Base-by-base conservation (phyloP, 2,888 invertebrate species). In the Eupelmus urozonus region DNA sequence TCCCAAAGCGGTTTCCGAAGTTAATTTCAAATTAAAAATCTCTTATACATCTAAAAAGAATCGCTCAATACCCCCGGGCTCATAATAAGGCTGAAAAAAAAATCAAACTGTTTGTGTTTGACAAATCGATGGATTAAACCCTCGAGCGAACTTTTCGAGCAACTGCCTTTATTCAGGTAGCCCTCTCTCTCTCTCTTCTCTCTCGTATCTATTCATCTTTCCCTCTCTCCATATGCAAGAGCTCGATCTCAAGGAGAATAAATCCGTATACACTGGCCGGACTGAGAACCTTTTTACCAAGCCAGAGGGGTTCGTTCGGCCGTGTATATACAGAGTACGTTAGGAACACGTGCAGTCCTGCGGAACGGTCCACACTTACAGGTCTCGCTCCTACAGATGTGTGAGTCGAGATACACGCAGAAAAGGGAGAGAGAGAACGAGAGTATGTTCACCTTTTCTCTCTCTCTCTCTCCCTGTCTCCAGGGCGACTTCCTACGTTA, bases 341-440 rank as follows among this genome's bases (percentile, higher is more conserved):
- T 88, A 89, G 86, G 87, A 89, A 89, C 89, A 89, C 89, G 89
- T 88, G 89, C n/a, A n/a, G n/a, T n/a, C n/a, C n/a, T 88, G 89
- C 88, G 55, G 86, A 88, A 87, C 88, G 87, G 88, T 87, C 87
- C 86, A 87, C 9, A 34, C 34, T 34, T 34, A 9, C 34, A 5
- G 34, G 5, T 45, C 45, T 45, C 83, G 85, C 66, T 70, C 62
- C n/a, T 25, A 11, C 27, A 40, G 18, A 63, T 63, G 51, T 60
- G 40, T 67, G 16, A 40, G 55, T 71, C 49, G 18, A 55, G 69
- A 75, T 75, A 60, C 51, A 40, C 25, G 18, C n/a, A 18, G 23
- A 23, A 53, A 49, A 34, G 34, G 34, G 3, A 29, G 34, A 42
- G 60, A 63, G 62, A 62, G 29, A 55, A 40, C 5, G 55, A 53